Percentiles rank a stretch among this genome's conserved stretches.
These are phyloP conservation scores for Ameiurus melas DNA, from an alignment of 2,113 vertebrate species.

Conservation along the genomic window DNA sequence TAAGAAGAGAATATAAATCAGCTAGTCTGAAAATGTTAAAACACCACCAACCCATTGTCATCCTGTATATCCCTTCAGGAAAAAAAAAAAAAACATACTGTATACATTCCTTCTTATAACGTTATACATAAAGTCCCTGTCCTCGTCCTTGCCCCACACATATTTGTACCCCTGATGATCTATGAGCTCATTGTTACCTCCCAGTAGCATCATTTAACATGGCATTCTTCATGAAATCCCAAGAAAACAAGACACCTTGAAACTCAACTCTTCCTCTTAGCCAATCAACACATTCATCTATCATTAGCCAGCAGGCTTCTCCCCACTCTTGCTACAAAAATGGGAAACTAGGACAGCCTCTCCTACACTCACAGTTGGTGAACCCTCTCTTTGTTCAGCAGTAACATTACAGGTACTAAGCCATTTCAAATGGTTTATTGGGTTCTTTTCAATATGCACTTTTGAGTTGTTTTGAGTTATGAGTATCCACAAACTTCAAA, in stretches of 20 bases:
- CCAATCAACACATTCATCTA: slow-evolving; percentile 31
- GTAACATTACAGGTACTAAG: neutral
- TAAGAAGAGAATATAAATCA: neutral
- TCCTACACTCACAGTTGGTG: neutral
- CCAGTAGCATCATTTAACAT: slow-evolving; percentile 42
- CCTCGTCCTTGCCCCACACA: neutral
- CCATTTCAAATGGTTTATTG: slow-evolving; percentile 5
- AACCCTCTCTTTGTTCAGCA: neutral
- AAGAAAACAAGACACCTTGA: slow-evolving; percentile 9
- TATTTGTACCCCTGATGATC: neutral
- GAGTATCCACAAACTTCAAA: neutral
- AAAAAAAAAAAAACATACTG: neutral
- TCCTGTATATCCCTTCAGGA: neutral
- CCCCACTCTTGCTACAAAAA: neutral
- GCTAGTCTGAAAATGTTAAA: neutral
- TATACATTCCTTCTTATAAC: neutral
- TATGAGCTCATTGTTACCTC: slow-evolving; percentile 14
- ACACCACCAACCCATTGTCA: neutral
- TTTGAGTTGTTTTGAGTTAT: slow-evolving; percentile 18
- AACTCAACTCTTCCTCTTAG: slow-evolving; percentile 3
- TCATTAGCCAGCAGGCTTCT: slow-evolving; percentile 41
- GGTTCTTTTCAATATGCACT: slow-evolving; percentile 1
- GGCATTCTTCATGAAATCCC: slow-evolving; percentile 34
- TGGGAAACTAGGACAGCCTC: slow-evolving; percentile 1
- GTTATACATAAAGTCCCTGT: neutral